Evolutionary conservation across 2,797 vertebrate species (phyloP).

Genomic region (Pseudopleuronectes americanus): DNA sequence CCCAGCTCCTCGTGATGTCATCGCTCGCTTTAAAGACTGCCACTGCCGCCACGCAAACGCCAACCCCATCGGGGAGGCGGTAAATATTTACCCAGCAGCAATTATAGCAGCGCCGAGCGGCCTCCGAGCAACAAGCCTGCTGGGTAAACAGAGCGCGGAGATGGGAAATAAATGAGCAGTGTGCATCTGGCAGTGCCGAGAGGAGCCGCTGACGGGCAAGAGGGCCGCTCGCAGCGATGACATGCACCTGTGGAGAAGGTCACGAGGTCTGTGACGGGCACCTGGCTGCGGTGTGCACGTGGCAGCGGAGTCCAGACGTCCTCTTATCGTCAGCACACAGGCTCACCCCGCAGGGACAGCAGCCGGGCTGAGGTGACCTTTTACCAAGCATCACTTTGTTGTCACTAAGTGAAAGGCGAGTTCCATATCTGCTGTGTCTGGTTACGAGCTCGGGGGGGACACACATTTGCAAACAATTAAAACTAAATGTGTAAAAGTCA

Average conservation of each 20-base stretch:
- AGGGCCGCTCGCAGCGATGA: constrained; percentile 41
- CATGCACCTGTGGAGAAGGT: constrained; percentile 63
- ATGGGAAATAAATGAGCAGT: constrained; percentile 65
- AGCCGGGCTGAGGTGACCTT: constrained; percentile 51
- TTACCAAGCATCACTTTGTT: constrained; percentile 18
- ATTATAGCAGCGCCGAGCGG: constrained; percentile 53
- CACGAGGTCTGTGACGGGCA: constrained; percentile 35
- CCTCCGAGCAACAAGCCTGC: constrained; percentile 49
- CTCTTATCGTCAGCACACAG: constrained; percentile 24
- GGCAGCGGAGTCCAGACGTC: constrained; percentile 33
- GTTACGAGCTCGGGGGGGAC: not conserved
- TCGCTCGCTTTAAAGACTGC: constrained; percentile 22
- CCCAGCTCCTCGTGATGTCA: constrained; percentile 56
- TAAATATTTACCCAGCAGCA: constrained; percentile 71
- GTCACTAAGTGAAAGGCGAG: constrained; percentile 8
- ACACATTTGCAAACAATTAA: not conserved
- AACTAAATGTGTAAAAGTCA: not conserved
- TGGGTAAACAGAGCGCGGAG: constrained; percentile 64
- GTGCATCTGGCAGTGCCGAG: constrained; percentile 55
- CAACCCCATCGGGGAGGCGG: constrained; percentile 41
- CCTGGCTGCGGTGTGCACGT: constrained; percentile 44
- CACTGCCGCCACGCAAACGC: constrained; percentile 1
- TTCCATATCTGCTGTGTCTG: not conserved
- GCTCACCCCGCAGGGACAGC: constrained; percentile 19
- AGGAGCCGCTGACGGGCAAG: constrained; percentile 37